These are phyloP conservation scores for Prunella fulvescens DNA, from an alignment of 2,113 vertebrate genomes.

Conservation along the genomic window DNA sequence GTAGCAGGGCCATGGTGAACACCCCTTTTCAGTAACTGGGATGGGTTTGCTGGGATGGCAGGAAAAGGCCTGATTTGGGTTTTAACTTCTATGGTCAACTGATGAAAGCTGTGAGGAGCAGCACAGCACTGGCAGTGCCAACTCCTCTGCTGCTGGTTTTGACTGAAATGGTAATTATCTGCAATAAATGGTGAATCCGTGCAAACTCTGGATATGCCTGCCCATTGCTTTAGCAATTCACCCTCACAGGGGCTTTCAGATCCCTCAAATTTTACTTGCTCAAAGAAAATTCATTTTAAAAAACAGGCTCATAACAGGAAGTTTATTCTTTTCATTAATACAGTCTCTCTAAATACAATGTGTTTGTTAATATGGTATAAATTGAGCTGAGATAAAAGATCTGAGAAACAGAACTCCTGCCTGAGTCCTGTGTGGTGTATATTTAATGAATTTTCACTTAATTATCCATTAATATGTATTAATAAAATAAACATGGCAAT, in stretches of 20 bases:
- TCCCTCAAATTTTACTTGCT: background rate
- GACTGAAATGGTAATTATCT: background rate
- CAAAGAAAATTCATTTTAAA: background rate
- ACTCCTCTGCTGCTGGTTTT: background rate
- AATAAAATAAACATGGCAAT: conserved; percentile 11
- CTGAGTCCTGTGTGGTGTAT: background rate
- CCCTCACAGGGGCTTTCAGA: background rate
- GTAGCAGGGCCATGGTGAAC: background rate
- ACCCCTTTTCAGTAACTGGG: background rate
- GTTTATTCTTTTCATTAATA: background rate
- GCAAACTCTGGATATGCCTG: background rate
- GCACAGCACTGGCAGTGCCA: background rate
- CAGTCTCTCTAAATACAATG: background rate
- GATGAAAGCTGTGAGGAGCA: background rate
- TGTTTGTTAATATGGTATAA: background rate
- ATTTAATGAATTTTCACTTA: conserved; percentile 37
- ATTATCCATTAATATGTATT: background rate
- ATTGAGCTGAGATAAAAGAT: background rate
- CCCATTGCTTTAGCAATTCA: background rate
- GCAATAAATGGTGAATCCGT: background rate
- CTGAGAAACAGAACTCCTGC: background rate
- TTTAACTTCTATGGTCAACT: background rate
- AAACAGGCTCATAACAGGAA: background rate
- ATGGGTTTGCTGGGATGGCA: background rate
- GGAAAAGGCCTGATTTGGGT: background rate